Percentiles rank a stretch among this genome's conserved stretches.
Evolutionary conservation across 2,888 invertebrate species (phyloP).

Genomic region (Ernsta delagoae): DNA sequence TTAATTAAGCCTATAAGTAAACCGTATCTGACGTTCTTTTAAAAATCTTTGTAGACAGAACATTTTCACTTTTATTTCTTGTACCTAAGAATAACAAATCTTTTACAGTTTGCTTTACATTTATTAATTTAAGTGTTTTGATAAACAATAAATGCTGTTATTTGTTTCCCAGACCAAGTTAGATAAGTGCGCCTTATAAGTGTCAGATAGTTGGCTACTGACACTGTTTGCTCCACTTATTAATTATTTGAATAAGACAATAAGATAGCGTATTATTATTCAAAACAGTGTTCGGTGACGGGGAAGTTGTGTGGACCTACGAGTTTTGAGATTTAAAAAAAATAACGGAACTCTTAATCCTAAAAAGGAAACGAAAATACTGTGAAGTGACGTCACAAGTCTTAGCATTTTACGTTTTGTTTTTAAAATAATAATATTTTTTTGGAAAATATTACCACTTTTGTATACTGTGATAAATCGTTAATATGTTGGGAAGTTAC

Average conservation of each 20-base stretch:
- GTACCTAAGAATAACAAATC: too few species aligned
- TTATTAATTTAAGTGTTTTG: neutral
- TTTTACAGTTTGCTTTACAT: too few species aligned
- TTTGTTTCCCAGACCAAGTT: conserved; percentile 12
- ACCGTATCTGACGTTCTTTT: too few species aligned
- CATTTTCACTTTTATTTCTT: too few species aligned
- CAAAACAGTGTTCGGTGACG: neutral
- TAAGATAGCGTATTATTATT: conserved; percentile 1
- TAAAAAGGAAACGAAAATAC: neutral
- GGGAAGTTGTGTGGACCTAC: neutral
- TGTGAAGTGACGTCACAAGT: neutral
- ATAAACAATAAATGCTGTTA: conserved; percentile 26
- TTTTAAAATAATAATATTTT: too few species aligned
- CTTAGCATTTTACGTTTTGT: too few species aligned
- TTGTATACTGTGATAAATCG: neutral
- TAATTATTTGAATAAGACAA: conserved; percentile 5
- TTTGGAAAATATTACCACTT: too few species aligned
- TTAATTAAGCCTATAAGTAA: too few species aligned
- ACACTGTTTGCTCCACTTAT: conserved; percentile 14
- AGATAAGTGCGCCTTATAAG: conserved; percentile 11
- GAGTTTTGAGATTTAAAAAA: neutral
- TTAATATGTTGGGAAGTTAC: neutral
- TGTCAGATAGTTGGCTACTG: conserved; percentile 11
- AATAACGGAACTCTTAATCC: neutral
- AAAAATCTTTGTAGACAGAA: too few species aligned